Conservation (phyloP, 2,113 vertebrate genomes). For the Dissostichus mawsoni region DNA sequence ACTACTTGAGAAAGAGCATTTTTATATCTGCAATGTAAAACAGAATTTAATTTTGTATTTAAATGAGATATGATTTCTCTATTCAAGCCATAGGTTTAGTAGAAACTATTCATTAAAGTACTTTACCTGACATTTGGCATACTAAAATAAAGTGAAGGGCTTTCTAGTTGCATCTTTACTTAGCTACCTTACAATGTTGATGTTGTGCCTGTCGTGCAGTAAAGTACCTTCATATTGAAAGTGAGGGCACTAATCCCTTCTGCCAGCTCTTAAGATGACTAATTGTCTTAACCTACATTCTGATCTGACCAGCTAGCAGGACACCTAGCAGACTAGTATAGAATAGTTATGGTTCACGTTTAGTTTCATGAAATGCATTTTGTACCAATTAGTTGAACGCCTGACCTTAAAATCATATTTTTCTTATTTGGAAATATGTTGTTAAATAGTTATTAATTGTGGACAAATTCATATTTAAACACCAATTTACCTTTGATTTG, state of each 20-base stretch:
- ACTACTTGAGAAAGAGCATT: not conserved
- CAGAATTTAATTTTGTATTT: not conserved
- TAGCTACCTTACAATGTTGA: conserved; percentile 13
- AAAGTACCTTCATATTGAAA: conserved; percentile 22
- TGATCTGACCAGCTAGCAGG: conserved; percentile 33
- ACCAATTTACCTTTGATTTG: not conserved
- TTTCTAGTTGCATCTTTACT: not conserved
- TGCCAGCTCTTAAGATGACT: conserved; percentile 58
- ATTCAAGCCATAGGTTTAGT: too few species aligned
- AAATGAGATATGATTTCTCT: too few species aligned
- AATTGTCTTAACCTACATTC: conserved; percentile 82
- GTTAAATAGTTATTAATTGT: not conserved
- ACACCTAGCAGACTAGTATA: not conserved
- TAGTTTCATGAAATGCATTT: not conserved
- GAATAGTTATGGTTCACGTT: conserved; percentile 6
- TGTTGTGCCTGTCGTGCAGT: conserved; percentile 6
- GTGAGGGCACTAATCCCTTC: conserved; percentile 54
- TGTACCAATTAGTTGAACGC: not conserved
- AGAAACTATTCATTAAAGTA: too few species aligned
- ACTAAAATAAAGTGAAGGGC: not conserved
- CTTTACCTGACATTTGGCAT: not conserved
- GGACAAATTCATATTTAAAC: not conserved
- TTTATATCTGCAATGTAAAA: not conserved
- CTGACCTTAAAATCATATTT: not conserved
- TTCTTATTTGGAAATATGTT: not conserved